Evolutionary conservation across 2,888 invertebrate species (phyloP).

Genomic region (Drosophila koepferae): DNA sequence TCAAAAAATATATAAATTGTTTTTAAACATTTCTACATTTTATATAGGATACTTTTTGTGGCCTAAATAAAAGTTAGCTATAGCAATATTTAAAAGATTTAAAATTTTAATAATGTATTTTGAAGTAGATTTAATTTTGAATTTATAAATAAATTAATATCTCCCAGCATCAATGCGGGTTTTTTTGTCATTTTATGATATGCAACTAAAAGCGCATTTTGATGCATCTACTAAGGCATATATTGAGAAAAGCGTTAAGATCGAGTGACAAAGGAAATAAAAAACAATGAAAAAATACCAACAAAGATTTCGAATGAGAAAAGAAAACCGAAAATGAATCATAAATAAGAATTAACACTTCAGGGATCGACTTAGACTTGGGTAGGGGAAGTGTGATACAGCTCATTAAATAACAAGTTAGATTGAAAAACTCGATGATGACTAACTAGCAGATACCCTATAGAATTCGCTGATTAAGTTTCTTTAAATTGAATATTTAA

Average conservation of each 20-base stretch:
- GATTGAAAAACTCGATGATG: not conserved
- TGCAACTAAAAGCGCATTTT: constrained; percentile 20
- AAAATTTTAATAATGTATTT: not conserved
- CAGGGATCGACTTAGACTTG: constrained; percentile 7
- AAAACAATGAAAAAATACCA: constrained; percentile 24
- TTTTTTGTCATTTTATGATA: constrained; percentile 31
- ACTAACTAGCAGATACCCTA: not conserved
- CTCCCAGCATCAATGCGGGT: constrained; percentile 26
- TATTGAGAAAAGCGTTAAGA: constrained; percentile 6
- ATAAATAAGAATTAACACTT: constrained; percentile 12
- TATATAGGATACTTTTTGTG: not conserved
- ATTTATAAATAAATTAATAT: constrained; percentile 37
- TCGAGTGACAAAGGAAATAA: constrained; percentile 13
- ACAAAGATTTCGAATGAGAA: constrained; percentile 16
- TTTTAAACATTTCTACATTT: not conserved
- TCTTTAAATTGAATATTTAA: not conserved
- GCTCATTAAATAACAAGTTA: not conserved
- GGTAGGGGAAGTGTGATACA: not conserved
- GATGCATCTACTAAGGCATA: constrained; percentile 4
- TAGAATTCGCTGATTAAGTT: not conserved
- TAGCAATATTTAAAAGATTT: not conserved
- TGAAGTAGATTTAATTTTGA: not conserved
- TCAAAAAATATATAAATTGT: not conserved
- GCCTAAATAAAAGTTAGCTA: not conserved
- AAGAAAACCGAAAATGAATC: constrained; percentile 6